Conservation (phyloP, 1,140 invertebrate genomes). For the Scylla paramamosain region DNA sequence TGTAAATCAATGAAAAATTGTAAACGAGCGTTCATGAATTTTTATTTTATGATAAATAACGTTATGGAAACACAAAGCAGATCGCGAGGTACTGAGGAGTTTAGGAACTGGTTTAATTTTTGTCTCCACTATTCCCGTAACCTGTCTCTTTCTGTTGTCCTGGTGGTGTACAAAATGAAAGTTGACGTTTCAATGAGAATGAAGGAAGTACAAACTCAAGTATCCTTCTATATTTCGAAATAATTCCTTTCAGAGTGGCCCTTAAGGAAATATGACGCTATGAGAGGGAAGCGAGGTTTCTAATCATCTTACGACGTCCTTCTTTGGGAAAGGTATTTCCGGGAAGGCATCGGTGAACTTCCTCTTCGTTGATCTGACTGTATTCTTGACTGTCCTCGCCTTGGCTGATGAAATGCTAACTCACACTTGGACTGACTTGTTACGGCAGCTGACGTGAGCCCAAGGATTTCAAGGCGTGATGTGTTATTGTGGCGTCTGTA, state of each 20-base stretch:
- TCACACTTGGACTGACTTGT: no score
- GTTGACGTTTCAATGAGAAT: not conserved
- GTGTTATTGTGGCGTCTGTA: no score
- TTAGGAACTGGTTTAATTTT: no score
- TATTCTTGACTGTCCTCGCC: not conserved
- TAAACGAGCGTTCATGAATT: no score
- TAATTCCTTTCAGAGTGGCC: not conserved
- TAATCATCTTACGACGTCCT: not conserved
- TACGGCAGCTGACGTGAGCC: no score
- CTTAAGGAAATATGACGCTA: not conserved
- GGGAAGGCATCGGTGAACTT: not conserved
- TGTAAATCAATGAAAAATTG: no score
- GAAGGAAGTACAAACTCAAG: not conserved
- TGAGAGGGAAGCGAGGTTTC: not conserved
- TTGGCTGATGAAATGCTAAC: not conserved
- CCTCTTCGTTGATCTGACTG: not conserved
- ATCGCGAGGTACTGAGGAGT: no score
- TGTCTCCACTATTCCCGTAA: no score
- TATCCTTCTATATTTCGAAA: not conserved
- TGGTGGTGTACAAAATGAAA: not conserved
- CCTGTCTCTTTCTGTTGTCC: not conserved
- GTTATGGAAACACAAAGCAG: no score
- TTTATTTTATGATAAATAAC: no score
- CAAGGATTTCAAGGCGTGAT: no score
- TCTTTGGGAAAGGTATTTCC: not conserved